Percentiles rank a stretch among this genome's conserved stretches.
These are phyloP conservation scores for Nebria brevicollis DNA, from an alignment of 2,888 invertebrate species.

Conservation along the genomic window DNA sequence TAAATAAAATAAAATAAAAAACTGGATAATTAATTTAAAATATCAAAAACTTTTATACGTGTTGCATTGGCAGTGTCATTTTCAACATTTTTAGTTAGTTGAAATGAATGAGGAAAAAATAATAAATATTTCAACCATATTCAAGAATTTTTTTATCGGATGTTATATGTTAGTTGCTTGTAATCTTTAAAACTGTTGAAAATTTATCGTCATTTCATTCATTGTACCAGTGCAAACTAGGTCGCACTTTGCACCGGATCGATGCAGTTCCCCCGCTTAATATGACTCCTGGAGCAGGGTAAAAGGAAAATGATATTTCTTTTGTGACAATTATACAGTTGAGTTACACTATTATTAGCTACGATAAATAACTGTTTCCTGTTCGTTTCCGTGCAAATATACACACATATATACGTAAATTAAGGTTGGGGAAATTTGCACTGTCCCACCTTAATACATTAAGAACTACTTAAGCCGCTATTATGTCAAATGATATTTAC, in stretches of 20 bases:
- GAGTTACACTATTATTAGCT: conserved; percentile 37
- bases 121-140: too few species aligned
- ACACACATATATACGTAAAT: background rate
- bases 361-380: conserved; percentile 37
- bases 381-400: background rate
- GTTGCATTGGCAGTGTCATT: too few species aligned
- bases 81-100: too few species aligned
- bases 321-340: conserved; percentile 42
- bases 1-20: too few species aligned
- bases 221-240: conserved; percentile 23
- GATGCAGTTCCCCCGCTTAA: conserved; percentile 14
- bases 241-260: conserved; percentile 29
- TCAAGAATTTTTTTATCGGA: background rate
- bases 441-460: background rate
- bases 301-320: conserved; percentile 39
- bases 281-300: background rate
- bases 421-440: background rate
- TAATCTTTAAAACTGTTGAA: background rate
- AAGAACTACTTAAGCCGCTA: background rate
- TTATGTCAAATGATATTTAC: background rate
- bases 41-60: too few species aligned
- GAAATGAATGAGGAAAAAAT: too few species aligned
- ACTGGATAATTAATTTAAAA: too few species aligned
- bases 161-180: background rate
- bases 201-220: conserved; percentile 22